These are phyloP conservation scores for Caenorhabditis panamensis DNA, from an alignment of 2,888 invertebrate species.

Conservation along the genomic window DNA sequence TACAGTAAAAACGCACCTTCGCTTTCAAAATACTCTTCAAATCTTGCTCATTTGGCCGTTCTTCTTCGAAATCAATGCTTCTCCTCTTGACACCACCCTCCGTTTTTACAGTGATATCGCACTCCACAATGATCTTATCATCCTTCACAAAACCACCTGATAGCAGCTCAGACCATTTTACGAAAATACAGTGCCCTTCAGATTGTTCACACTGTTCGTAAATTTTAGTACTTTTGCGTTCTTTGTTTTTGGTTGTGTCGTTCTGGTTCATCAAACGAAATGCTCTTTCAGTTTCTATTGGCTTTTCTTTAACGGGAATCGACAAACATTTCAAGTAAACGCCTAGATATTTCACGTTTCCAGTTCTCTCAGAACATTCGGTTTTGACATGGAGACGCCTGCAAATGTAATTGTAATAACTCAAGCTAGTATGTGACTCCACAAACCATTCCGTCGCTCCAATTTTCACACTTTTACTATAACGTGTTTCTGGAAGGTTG, in stretches of 20 bases:
- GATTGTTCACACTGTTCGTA: neutral
- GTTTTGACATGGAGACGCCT: neutral
- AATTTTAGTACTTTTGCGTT: neutral
- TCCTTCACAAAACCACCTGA: neutral
- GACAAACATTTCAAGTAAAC: neutral
- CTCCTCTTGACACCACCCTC: neutral
- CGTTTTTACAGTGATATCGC: neutral
- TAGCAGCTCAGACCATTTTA: neutral
- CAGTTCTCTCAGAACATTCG: neutral
- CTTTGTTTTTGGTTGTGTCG: neutral
- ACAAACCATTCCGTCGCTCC: neutral
- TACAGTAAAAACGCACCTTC: neutral
- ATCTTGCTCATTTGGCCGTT: neutral
- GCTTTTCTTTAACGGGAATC: neutral
- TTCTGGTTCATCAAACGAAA: neutral
- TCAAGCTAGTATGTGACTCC: neutral
- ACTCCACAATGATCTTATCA: neutral
- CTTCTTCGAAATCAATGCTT: neutral
- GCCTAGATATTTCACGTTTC: neutral
- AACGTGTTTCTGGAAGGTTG: neutral
- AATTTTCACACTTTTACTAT: neutral
- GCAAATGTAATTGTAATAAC: neutral
- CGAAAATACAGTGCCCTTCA: neutral
- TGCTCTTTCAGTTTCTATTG: neutral
- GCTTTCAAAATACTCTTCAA: neutral